Evolutionary conservation across 30 jellyfish, hydroid and myxozoan species (phyloP).

Genomic region (Aurelia sp.): DNA sequence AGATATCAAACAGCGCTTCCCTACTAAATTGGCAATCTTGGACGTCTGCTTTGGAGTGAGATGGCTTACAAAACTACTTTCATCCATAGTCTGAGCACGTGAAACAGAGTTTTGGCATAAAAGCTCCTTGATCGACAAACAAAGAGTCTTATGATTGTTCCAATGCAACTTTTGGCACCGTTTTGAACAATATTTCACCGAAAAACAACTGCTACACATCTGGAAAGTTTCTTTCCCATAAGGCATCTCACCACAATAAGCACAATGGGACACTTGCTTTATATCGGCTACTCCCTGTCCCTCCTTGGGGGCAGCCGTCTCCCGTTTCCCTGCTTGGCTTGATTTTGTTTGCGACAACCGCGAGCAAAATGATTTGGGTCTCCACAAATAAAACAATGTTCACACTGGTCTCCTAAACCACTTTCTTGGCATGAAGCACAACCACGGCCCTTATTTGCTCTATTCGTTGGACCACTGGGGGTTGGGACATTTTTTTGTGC

Average conservation of each 20-base stretch:
- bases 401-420: slow-evolving; percentile 20
- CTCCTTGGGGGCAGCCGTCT: too few species aligned
- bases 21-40: slow-evolving; percentile 27
- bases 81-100: neutral
- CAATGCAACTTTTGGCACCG: slow-evolving; percentile 17
- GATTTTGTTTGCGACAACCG: neutral
- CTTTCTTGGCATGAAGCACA: slow-evolving; percentile 22
- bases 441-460: neutral
- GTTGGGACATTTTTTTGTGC: neutral
- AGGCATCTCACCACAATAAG: too few species aligned
- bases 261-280: too few species aligned
- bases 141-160: slow-evolving; percentile 34
- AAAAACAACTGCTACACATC: too few species aligned
- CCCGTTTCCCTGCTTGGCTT: neutral
- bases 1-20: slow-evolving; percentile 9
- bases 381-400: slow-evolving; percentile 40
- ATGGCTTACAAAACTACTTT: slow-evolving; percentile 10
- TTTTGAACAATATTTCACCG: too few species aligned
- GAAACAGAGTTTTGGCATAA: neutral
- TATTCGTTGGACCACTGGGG: neutral
- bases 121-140: neutral
- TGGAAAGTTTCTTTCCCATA: too few species aligned
- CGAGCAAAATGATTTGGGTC: slow-evolving; percentile 19
- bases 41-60: slow-evolving; percentile 38
- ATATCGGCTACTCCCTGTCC: too few species aligned